Evolutionary conservation across 2,113 vertebrate genomes (phyloP).

Genomic region (Equus quagga): DNA sequence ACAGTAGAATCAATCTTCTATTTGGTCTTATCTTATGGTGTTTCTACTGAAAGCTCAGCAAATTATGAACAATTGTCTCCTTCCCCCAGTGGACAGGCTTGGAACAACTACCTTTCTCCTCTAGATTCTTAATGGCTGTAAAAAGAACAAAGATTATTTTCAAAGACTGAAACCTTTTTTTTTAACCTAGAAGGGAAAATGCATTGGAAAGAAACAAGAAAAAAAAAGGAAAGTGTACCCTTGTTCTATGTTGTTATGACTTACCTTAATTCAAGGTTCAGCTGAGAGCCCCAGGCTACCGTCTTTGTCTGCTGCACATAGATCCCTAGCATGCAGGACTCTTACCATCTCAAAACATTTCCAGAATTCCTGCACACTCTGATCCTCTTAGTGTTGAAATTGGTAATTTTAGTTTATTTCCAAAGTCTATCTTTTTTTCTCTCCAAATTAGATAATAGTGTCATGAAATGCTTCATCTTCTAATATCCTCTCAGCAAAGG

Average conservation of each 20-base stretch:
- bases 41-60: slow-evolving; percentile 15
- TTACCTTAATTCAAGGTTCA: slow-evolving; percentile 48
- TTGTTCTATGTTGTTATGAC: slow-evolving; percentile 50
- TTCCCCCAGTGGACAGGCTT: not conserved
- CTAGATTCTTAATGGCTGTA: slow-evolving; percentile 36
- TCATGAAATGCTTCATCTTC: slow-evolving; percentile 36
- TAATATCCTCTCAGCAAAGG: slow-evolving; percentile 30
- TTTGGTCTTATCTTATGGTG: not conserved
- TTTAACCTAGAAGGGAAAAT: slow-evolving; percentile 29
- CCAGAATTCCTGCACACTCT: slow-evolving; percentile 21
- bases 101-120: slow-evolving; percentile 47
- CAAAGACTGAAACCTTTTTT: slow-evolving; percentile 36
- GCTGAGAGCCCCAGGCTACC: not conserved
- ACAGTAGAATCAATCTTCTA: not conserved
- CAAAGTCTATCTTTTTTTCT: not conserved
- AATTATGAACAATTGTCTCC: not conserved
- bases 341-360: slow-evolving; percentile 48
- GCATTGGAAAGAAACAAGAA: not conserved
- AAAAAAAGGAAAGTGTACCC: not conserved
- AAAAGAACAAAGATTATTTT: slow-evolving; percentile 57
- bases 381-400: slow-evolving; percentile 38
- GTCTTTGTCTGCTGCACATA: slow-evolving; percentile 33
- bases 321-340: not conserved
- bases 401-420: slow-evolving; percentile 52
- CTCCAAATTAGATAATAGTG: slow-evolving; percentile 24